Evolutionary conservation across 2,797 vertebrate genomes (phyloP), one percentile per base, ranked within the genome.

Genomic region (Tragopan temminckii): DNA sequence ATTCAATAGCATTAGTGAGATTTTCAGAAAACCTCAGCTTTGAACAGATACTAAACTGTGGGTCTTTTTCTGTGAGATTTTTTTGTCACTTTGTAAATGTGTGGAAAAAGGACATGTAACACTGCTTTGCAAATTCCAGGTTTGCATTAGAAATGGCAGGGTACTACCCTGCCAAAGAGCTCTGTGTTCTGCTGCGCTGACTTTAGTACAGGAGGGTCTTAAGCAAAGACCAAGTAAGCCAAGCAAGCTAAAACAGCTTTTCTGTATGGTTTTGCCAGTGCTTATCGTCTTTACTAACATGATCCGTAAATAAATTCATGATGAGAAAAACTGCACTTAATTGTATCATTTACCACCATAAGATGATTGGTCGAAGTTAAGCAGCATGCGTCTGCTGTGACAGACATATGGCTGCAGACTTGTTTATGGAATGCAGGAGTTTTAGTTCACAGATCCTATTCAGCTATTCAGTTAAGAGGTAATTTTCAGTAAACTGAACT

Each of bases 1-100:
- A 90, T 79, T 92, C 69, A 33, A 11, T 42, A 46, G 72, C 7
- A 14, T 94, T 20, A 80, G 75, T 85, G 24, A 67, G 57, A 29
- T 19, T 94, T 88, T 76, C 79, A 92, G 46, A 80, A 59, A 79
- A 48, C 38, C 27, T 72, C 46, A 19, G 81, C 81, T 95, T 87
- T 92, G 90, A 93, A 68, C 33, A 68, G 53, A 75, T 86, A 94
- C 18, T 85, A 35, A 90, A 69, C 72, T 68, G n/a, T 31, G 25
- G 42, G 48, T 63, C 77, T 43, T 79, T 75, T 92, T 57, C 67
- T 89, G 43, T 52, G 64, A 64, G 48, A 4, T 38, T 85, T 80
- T 46, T 91, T 93, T 21, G 48, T 69, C 3, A 1, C 45, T 85
- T 93, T 80, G 69, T 85, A 67, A 83, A 80, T 48, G 76, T 82